These are phyloP conservation scores for Drosophila rhopaloa DNA, from an alignment of 1,140 invertebrate species.

Conservation along the genomic window DNA sequence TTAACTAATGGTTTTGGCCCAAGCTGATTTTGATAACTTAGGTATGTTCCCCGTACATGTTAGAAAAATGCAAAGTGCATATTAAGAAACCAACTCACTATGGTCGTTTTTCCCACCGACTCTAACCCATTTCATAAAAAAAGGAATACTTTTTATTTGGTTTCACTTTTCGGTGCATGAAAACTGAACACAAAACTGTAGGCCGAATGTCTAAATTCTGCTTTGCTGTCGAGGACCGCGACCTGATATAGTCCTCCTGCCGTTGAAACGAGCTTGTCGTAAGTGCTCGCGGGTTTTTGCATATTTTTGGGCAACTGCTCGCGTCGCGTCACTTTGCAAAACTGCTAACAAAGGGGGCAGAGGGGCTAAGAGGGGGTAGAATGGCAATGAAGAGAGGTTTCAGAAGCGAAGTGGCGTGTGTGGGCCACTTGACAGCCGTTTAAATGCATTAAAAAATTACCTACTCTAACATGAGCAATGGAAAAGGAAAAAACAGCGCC, in stretches of 20 bases:
- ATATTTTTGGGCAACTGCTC: conserved; percentile 50
- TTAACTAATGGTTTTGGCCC: not conserved
- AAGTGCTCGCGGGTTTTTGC: conserved; percentile 51
- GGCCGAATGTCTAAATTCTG: conserved; percentile 64
- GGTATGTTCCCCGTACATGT: not conserved
- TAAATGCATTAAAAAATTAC: conserved; percentile 81
- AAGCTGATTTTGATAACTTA: not conserved
- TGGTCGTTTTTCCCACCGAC: not conserved
- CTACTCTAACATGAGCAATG: conserved; percentile 35
- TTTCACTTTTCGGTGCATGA: conserved; percentile 39
- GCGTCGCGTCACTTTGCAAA: conserved; percentile 36
- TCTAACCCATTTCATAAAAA: conserved; percentile 4
- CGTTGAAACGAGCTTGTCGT: conserved; percentile 16
- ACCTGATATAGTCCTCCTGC: conserved; percentile 22
- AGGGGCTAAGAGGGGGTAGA: conserved; percentile 7
- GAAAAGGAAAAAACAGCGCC: conserved; percentile 22
- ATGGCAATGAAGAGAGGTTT: conserved; percentile 2
- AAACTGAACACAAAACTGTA: conserved; percentile 35
- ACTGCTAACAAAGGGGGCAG: conserved; percentile 37
- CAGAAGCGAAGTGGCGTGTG: conserved; percentile 38
- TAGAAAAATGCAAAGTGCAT: not conserved
- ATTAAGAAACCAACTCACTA: not conserved
- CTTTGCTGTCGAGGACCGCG: conserved; percentile 12
- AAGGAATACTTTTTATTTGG: conserved; percentile 34
- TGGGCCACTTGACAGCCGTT: conserved; percentile 76